A percentile compares a stretch with the other conserved stretches of the same genome.
Conservation (phyloP, 2,113 vertebrate genomes). For the Daboia siamensis region DNA sequence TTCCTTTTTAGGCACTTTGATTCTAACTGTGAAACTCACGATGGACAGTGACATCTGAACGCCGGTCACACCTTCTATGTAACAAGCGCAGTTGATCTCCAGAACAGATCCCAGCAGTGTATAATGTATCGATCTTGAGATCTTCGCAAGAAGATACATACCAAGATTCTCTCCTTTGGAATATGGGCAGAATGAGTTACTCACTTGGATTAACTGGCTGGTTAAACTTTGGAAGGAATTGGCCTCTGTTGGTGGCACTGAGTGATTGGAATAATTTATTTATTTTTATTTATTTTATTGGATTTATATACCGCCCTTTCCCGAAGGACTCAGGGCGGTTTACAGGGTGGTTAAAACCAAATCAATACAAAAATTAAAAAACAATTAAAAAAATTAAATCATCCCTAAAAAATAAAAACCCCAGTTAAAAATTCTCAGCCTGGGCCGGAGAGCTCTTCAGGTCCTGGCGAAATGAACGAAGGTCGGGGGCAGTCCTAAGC, state of each 20-base stretch:
- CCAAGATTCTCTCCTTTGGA: slow-evolving; percentile 70
- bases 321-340: too few relatives aligned
- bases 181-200: slow-evolving; percentile 66
- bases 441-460: too few relatives aligned
- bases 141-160: slow-evolving; percentile 74
- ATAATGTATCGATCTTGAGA: not conserved
- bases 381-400: too few relatives aligned
- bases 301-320: too few relatives aligned
- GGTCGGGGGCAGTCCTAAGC: too few relatives aligned
- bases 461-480: too few relatives aligned
- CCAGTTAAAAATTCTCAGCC: too few relatives aligned
- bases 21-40: slow-evolving; percentile 25
- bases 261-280: not conserved
- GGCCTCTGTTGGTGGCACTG: not conserved
- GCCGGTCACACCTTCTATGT: slow-evolving; percentile 72
- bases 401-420: too few relatives aligned
- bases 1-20: not conserved
- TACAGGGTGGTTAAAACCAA: too few relatives aligned
- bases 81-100: slow-evolving; percentile 65
- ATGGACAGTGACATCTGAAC: slow-evolving; percentile 58
- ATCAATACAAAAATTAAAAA: too few relatives aligned
- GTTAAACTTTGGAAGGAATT: not conserved
- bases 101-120: slow-evolving; percentile 67
- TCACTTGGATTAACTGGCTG: too few relatives aligned
- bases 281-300: too few relatives aligned